Evolutionary conservation across 2,797 vertebrate species (phyloP).

Genomic region (Xenops minutus): DNA sequence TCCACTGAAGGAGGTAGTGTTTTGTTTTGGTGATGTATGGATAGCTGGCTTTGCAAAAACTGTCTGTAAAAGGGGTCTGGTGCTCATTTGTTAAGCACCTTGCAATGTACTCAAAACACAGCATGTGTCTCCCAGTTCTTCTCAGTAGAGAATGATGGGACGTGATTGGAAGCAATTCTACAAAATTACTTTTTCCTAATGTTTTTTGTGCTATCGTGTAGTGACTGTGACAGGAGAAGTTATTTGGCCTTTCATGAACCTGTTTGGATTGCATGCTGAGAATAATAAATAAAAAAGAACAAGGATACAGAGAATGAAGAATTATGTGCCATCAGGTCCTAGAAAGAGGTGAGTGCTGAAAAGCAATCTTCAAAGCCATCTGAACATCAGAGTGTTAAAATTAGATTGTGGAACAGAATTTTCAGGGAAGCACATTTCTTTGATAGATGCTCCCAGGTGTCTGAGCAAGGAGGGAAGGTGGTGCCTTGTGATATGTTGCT

Average conservation of each 20-base stretch:
- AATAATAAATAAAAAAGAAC: neutral
- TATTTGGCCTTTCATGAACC: neutral
- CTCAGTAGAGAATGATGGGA: neutral
- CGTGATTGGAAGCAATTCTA: neutral
- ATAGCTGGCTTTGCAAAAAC: neutral
- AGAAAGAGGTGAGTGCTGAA: neutral
- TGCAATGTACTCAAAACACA: neutral
- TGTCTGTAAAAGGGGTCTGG: neutral
- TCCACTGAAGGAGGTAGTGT: neutral
- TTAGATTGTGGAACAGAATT: neutral
- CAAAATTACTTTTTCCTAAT: neutral
- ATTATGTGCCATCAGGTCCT: neutral
- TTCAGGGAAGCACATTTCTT: neutral
- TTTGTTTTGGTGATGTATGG: neutral
- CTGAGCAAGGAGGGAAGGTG: neutral
- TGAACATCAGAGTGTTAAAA: neutral
- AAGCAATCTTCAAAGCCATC: neutral
- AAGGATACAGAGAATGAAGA: neutral
- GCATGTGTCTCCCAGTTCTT: neutral
- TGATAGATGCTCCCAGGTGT: neutral
- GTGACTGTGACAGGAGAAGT: slow-evolving; percentile 8
- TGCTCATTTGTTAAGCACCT: neutral
- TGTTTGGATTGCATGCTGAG: neutral
- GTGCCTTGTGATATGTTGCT: neutral
- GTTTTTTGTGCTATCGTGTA: neutral